phyloP scores from a whole-genome alignment of 2,797 vertebrate species.

The Okamejei kenojei region DNA sequence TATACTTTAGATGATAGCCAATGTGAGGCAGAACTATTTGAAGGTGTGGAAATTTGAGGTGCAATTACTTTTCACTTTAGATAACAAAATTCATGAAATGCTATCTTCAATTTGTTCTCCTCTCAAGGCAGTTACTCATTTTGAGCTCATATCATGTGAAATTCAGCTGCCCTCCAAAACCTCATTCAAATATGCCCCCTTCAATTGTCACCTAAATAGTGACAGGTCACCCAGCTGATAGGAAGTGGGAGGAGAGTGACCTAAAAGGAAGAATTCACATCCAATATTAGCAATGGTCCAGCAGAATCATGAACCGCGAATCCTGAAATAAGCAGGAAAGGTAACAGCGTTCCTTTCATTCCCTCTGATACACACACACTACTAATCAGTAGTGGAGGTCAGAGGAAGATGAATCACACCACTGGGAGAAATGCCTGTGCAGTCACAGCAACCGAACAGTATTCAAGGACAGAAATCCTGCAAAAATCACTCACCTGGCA shows the following conservation, averaged over 20 bases:
- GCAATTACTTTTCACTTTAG: background rate
- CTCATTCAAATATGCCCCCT: background rate
- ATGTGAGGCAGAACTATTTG: background rate
- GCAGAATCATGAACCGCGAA: background rate
- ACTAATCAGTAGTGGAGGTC: conserved; percentile 24
- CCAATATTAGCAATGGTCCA: conserved; percentile 6
- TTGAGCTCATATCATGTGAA: background rate
- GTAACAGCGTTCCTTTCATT: background rate
- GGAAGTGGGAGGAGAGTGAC: background rate
- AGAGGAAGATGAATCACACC: conserved; percentile 26
- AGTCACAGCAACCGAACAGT: background rate
- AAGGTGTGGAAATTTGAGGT: background rate
- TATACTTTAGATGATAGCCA: background rate
- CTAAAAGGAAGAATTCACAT: background rate
- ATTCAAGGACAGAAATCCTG: background rate
- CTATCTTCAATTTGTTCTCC: background rate
- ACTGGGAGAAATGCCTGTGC: conserved; percentile 12
- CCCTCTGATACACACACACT: background rate
- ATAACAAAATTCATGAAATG: background rate
- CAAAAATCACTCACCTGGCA: background rate
- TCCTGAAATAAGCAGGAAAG: background rate
- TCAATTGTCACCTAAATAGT: background rate
- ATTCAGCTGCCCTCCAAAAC: background rate
- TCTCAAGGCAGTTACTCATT: background rate
- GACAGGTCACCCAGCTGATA: background rate